phyloP scores from a whole-genome alignment of 35 echinoderm and acorn worm species.

The Heliocidaris erythrogramma region DNA sequence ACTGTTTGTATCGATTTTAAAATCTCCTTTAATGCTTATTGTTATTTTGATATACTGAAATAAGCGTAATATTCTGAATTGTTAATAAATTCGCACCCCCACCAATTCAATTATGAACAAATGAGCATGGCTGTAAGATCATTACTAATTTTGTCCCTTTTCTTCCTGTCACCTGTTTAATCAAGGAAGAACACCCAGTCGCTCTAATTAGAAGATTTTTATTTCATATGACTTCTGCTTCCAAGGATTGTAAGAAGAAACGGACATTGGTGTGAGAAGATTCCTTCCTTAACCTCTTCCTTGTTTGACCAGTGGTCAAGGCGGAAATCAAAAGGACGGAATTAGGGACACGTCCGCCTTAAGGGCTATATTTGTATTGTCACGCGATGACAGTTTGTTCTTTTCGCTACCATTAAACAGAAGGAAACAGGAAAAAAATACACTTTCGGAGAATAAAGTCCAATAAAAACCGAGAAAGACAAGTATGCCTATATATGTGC shows the following conservation, averaged over 20 bases:
- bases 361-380: not conserved
- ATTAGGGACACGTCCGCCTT: not conserved
- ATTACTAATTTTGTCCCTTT: not conserved
- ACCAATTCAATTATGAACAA: not conserved
- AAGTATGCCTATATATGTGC: too few species aligned
- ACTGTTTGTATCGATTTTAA: too few species aligned
- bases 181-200: not conserved
- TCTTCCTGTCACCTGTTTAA: not conserved
- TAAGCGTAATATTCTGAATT: too few species aligned
- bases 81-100: too few species aligned
- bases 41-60: too few species aligned
- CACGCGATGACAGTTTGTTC: not conserved
- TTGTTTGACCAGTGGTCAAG: constrained; percentile 22
- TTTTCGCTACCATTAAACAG: too few species aligned
- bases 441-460: too few species aligned
- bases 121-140: not conserved
- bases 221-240: not conserved
- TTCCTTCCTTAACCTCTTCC: constrained; percentile 10
- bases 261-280: not conserved
- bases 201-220: not conserved
- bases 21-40: too few species aligned
- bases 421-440: too few species aligned
- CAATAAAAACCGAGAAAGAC: too few species aligned
- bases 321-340: constrained; percentile 17
- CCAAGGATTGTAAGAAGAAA: not conserved